Base-by-base conservation (phyloP, 1,140 invertebrate genomes). In the Ladona fulva region DNA sequence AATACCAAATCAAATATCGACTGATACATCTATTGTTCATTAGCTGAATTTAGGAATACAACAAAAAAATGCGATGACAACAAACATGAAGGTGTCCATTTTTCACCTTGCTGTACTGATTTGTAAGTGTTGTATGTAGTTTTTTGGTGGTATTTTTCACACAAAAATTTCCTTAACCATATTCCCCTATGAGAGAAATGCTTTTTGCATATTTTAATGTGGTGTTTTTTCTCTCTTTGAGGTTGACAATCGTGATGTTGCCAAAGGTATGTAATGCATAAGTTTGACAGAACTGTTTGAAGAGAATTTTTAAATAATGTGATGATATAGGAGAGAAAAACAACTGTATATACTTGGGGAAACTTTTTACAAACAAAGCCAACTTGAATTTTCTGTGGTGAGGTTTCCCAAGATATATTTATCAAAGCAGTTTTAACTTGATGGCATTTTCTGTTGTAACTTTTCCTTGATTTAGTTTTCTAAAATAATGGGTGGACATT, bases 141-240 rank as follows among this genome's bases (percentile, higher is more conserved):
- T 66, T 66, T 66, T 66, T 66, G 52, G 52, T 66, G 52, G 52
- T 66, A 66, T 66, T 66, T 66, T 66, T 66, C 52, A 66, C 52
- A 66, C 52, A 66, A 66, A 66, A 66, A 66, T 66, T 66, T 66
- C 52, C 52, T 66, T 66, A 22, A 66, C 14, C 52, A 3, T 19
- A 19, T 66, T 66, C n/a, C 52, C 52, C 52, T 22, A 12, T 66
- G 52, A 66, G 52, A 66, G 52, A 66, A 66, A 66, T 66, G 52
- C 52, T 66, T 66, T 66, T 66, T 66, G 52, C 52, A 66, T 66
- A 66, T 66, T 66, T 66, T 66, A 66, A 66, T 66, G 52, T 66
- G 16, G 52, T 66, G 52, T 66, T 66, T 66, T 52, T 66, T 66
- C 52, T 66, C 52, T 66, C 52, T 66, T 66, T 66, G 52, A 66